phyloP scores from a whole-genome alignment of 2,888 invertebrate genomes.

The Apodemia hepburni region DNA sequence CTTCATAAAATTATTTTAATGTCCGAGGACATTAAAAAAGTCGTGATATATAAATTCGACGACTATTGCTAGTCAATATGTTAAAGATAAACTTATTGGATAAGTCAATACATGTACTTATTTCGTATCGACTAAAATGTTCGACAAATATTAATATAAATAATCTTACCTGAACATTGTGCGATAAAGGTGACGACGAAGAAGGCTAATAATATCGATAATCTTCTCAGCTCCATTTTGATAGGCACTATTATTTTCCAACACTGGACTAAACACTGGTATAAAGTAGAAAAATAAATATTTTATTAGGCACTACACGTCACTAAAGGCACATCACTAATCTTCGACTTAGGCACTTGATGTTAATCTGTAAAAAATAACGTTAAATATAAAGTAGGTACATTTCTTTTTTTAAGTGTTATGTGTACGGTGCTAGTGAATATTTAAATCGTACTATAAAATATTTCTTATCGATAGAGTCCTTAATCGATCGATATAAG shows the following conservation, averaged over 20 bases:
- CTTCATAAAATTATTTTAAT: too few relatives aligned
- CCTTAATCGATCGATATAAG: too few relatives aligned
- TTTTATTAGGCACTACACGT: constrained; percentile 38
- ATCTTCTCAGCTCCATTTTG: constrained; percentile 57
- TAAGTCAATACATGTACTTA: neutral
- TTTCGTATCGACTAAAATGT: neutral
- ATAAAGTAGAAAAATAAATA: constrained; percentile 42
- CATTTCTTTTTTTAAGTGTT: neutral
- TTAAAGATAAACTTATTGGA: too few relatives aligned
- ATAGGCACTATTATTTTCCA: constrained; percentile 25
- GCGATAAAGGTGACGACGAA: constrained; percentile 48
- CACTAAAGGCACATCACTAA: constrained; percentile 68
- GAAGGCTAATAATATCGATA: constrained; percentile 49
- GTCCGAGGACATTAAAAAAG: neutral
- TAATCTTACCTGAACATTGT: constrained; percentile 59
- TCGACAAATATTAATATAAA: constrained; percentile 15
- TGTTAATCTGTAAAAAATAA: constrained; percentile 49
- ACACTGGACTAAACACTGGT: constrained; percentile 24
- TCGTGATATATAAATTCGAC: neutral
- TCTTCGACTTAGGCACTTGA: constrained; percentile 54
- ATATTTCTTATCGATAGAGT: too few relatives aligned
- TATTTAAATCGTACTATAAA: neutral
- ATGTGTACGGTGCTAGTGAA: neutral
- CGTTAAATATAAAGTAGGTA: constrained; percentile 18
- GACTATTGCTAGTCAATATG: too few relatives aligned